A percentile compares a stretch with the other conserved stretches of the same genome.
phyloP scores from a whole-genome alignment of 1,140 invertebrate genomes.

The Trissolcus basalis region DNA sequence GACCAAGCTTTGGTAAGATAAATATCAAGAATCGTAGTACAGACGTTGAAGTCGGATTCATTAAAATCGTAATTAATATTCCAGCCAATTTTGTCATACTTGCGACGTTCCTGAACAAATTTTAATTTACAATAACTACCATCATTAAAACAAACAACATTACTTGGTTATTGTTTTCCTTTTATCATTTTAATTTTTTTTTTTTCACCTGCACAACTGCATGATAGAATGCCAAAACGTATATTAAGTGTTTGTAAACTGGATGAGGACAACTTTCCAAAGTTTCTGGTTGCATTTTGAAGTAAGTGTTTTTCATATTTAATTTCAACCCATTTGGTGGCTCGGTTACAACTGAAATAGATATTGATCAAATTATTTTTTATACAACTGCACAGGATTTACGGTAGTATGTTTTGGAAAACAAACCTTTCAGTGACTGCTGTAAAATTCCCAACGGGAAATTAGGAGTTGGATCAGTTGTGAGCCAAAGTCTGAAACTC shows the following conservation, averaged over 20 bases:
- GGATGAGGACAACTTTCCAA: slow-evolving; percentile 84
- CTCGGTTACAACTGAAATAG: slow-evolving; percentile 86
- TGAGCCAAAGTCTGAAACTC: slow-evolving; percentile 94
- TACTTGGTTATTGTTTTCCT: too few species aligned
- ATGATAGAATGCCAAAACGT: slow-evolving; percentile 92
- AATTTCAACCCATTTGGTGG: slow-evolving; percentile 92
- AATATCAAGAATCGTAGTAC: slow-evolving; percentile 87
- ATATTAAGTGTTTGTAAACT: slow-evolving; percentile 86
- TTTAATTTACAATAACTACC: too few species aligned
- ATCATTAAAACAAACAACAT: too few species aligned
- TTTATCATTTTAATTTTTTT: too few species aligned
- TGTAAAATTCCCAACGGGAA: slow-evolving; percentile 94
- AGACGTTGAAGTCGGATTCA: slow-evolving; percentile 92
- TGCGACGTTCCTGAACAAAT: slow-evolving; percentile 84
- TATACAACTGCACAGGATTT: neutral
- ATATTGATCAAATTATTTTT: too few species aligned
- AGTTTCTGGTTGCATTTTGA: slow-evolving; percentile 84
- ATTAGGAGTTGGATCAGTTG: slow-evolving; percentile 87
- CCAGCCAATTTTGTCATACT: slow-evolving; percentile 95
- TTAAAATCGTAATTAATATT: slow-evolving; percentile 95
- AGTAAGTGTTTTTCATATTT: slow-evolving; percentile 91
- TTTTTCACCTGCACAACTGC: slow-evolving; percentile 89
- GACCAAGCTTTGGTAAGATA: slow-evolving; percentile 85
- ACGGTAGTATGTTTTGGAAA: too few species aligned
- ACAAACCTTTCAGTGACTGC: slow-evolving; percentile 86